Base-by-base conservation (phyloP, 1,140 invertebrate species). In the Arctopsyche grandis region DNA sequence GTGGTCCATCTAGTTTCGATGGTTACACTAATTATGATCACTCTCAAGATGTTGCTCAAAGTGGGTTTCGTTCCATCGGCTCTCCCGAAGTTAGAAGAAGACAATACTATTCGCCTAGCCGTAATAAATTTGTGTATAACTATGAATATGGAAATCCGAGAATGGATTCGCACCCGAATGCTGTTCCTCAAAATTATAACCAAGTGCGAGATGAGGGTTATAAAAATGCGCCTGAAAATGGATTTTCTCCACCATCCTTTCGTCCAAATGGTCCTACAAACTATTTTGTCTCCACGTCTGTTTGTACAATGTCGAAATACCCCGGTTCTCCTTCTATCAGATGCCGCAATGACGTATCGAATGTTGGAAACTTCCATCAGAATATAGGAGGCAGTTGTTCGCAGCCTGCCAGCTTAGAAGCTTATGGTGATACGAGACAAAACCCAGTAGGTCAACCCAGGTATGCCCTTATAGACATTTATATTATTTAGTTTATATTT, bases 331-430 rank as follows among this genome's bases (percentile, higher is more conserved):
- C 69, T 83, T 16, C 69, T 77, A 58, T 81, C 82, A 71, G 66
- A 82, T 48, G 46, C 52, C 22, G 71, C 79, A 69, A 29, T 73
- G 80, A 85, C 85, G 52, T 85, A 84, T 83, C 86, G 84, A 85
- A 85, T 84, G 81, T 80, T 0, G 86, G 86, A 21, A 86, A 85
- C 4, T 81, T 81, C 66, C 80, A 83, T 46, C 80, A 83, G 24
- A 83, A 80, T 70, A 79, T 80, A 9, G 82, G 83, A 5, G 82
- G 83, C 24, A 87, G 88, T 81, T 87, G 86, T 78, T 89, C 88
- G 29, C 88, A 89, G 83, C 88, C 88, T 4, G 84, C 87, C 29
- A 88, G 87, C 75, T 79, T 88, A 5, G 88, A 89, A 77, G 82
- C 84, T 0, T 87, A 87, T 74, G 83, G 86, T 63, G 84, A 84